Evolutionary conservation across 2,888 invertebrate species (phyloP).

Genomic region (Phrixothrix hirtus): DNA sequence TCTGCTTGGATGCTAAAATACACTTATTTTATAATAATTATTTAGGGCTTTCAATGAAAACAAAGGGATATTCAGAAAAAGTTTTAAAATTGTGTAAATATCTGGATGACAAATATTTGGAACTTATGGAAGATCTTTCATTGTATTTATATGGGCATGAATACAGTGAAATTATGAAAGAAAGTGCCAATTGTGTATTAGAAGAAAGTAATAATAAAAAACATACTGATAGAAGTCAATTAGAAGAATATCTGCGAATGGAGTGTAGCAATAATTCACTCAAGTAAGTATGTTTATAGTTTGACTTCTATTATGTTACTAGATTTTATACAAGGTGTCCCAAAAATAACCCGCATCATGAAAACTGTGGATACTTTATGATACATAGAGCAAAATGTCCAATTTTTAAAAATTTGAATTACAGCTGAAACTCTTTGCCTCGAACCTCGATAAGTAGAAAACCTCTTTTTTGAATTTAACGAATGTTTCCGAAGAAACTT

Average conservation of each 20-base stretch:
- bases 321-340: too few relatives aligned
- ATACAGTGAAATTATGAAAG: slow-evolving; percentile 38
- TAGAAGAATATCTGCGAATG: slow-evolving; percentile 60
- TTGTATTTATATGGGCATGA: slow-evolving; percentile 67
- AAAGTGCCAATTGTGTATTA: slow-evolving; percentile 27
- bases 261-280: slow-evolving; percentile 58
- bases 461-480: too few relatives aligned
- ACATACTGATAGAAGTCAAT: slow-evolving; percentile 56
- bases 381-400: too few relatives aligned
- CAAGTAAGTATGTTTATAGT: slow-evolving; percentile 57
- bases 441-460: too few relatives aligned
- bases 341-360: too few relatives aligned
- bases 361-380: too few relatives aligned
- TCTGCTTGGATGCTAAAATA: too few relatives aligned
- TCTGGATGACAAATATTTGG: slow-evolving; percentile 66
- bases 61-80: slow-evolving; percentile 75
- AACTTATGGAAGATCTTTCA: slow-evolving; percentile 69
- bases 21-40: too few relatives aligned
- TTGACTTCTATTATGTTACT: too few relatives aligned
- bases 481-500: too few relatives aligned
- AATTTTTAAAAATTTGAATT: too few relatives aligned
- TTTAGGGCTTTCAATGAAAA: slow-evolving; percentile 69
- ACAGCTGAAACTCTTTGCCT: too few relatives aligned
- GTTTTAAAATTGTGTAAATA: slow-evolving; percentile 71
- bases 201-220: slow-evolving; percentile 48